Evolutionary conservation across 64 coral and sea anemone species (phyloP), one percentile per base, ranked within the genome.

Genomic region (Cladopsammia gracilis): DNA sequence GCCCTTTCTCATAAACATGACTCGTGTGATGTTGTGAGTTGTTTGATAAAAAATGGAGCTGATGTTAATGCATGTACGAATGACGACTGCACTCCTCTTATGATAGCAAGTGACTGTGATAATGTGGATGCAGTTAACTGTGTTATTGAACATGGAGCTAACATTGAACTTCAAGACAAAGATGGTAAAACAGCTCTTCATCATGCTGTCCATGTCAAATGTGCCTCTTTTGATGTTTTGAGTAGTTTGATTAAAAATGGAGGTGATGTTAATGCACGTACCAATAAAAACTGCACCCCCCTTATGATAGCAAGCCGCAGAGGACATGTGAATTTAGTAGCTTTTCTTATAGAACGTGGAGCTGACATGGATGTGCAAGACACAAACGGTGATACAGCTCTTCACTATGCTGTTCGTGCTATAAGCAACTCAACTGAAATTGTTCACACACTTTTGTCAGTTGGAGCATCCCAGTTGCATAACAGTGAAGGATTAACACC

Each of bases 401-500:
- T 64, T 64, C 61, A 64, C 18, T 15, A 64, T 19, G 61, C 61
- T 19, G 19, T 64, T 13, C 14, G 53, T 56, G 53, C 53, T 56
- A 56, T 12, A 56, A 56, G 53, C 7, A 56, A 56, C 53, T 56
- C 53, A 56, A 10, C 53, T 6, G 53, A 56, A 56, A 12, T 56
- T 56, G 53, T 56, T 56, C 2, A 56, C 53, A 56, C 7, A 56
- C 53, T 56, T 56, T 61, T 79, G 61, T 49, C 8, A 50, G 56
- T 74, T 10, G 79, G 44, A n/a, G 88, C 75, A 12, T 48, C 47
- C 1, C 77, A 79, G 73, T 10, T 91, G 14, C 8, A 7, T 6
- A 91, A 91, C 43, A 48, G 67, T 7, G 49, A 84, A 46, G 67
- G 89, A 47, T n/a, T 91, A 42, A 91, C 78, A 1, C 89, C 89